A percentile compares a stretch with the other conserved stretches of the same genome.
Evolutionary conservation across 2,888 invertebrate genomes (phyloP).

Genomic region (Ashinkailepas kermadecensis): DNA sequence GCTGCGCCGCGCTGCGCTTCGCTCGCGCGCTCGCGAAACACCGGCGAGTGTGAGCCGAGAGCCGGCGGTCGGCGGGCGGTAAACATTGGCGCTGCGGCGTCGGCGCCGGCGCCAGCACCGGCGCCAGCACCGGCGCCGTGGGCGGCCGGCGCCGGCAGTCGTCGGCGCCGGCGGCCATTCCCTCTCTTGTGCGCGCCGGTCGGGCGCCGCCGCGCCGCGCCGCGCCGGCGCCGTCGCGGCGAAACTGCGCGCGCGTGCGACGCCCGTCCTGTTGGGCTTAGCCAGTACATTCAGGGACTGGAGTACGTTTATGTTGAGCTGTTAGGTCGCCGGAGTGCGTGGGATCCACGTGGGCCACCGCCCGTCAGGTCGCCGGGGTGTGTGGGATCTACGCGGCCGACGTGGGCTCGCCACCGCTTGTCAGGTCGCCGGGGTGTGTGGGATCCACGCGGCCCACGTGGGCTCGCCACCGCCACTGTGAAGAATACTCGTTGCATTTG

Average conservation of each 20-base stretch:
- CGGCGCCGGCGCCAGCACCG: not conserved
- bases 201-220: not conserved
- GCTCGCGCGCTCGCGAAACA: not conserved
- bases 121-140: not conserved
- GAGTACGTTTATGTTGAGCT: conserved; percentile 14
- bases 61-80: not conserved
- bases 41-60: not conserved
- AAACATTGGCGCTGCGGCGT: not conserved
- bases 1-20: not conserved
- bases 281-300: conserved; percentile 18
- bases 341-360: too few relatives aligned
- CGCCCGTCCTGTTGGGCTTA: conserved; percentile 5
- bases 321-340: not conserved
- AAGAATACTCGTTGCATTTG: conserved; percentile 21
- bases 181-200: not conserved
- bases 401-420: not conserved
- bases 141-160: not conserved
- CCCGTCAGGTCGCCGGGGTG: too few relatives aligned
- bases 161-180: not conserved
- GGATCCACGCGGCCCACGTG: too few relatives aligned
- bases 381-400: not conserved
- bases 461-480: not conserved
- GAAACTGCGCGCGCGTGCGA: not conserved
- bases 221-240: not conserved
- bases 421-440: not conserved